phyloP scores from a whole-genome alignment of 2,113 vertebrate genomes.

The Peucedramus taeniatus region DNA sequence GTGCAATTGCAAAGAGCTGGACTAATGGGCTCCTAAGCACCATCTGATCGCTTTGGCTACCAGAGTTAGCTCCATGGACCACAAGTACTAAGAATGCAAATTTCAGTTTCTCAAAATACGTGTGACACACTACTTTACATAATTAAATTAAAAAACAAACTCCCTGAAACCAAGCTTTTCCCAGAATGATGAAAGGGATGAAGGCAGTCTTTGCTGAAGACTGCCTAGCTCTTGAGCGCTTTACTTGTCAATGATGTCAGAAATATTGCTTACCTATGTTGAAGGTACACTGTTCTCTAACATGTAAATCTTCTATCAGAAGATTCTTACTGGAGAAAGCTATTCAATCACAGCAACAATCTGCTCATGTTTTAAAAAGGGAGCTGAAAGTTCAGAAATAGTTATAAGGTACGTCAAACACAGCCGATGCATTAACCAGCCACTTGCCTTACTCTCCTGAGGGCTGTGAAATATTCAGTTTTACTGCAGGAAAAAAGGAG shows the following conservation, averaged over 20 bases:
- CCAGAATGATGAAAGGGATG: background rate
- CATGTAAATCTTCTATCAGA: background rate
- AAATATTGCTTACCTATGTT: background rate
- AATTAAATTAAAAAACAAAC: background rate
- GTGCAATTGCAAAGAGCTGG: background rate
- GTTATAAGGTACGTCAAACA: background rate
- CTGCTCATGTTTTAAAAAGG: background rate
- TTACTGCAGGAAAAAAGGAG: background rate
- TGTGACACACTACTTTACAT: background rate
- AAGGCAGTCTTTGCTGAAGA: background rate
- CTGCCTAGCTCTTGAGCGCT: background rate
- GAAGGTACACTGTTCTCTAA: background rate
- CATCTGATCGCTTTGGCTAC: background rate
- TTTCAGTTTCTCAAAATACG: background rate
- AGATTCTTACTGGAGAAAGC: background rate
- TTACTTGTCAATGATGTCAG: background rate
- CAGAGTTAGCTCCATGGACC: background rate
- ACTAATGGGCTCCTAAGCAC: background rate
- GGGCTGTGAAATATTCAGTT: background rate
- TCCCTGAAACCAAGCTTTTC: background rate
- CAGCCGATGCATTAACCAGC: background rate
- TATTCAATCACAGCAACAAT: background rate
- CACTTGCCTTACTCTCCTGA: background rate
- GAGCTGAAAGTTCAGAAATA: background rate
- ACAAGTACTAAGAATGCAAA: background rate